Evolutionary conservation across 2,113 vertebrate species (phyloP).

Genomic region (Heterochromis multidens): DNA sequence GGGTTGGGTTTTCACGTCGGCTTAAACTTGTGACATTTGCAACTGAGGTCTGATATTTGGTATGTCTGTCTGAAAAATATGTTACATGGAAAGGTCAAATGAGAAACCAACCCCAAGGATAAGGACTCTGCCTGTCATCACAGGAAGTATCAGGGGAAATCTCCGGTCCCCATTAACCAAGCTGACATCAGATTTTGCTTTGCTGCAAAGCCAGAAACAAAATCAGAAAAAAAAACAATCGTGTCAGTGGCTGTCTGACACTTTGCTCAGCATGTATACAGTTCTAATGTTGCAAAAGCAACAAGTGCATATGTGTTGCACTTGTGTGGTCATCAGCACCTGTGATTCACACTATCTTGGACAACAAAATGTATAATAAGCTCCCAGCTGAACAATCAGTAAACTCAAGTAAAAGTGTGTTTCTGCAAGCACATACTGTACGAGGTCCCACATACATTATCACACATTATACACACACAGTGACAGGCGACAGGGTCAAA

Average conservation of each 20-base stretch:
- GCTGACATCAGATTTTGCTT: neutral
- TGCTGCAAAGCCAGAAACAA: neutral
- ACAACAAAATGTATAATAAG: neutral
- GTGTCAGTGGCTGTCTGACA: neutral
- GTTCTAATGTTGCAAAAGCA: neutral
- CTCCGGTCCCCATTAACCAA: neutral
- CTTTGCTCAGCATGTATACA: neutral
- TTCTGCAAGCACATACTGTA: neutral
- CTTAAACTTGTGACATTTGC: neutral
- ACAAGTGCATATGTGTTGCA: neutral
- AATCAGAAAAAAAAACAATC: neutral
- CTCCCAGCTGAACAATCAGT: neutral
- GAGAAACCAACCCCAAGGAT: neutral
- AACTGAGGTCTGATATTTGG: neutral
- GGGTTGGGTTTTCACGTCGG: neutral
- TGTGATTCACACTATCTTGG: neutral
- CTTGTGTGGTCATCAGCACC: neutral
- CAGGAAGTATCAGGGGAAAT: neutral
- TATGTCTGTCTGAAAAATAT: neutral
- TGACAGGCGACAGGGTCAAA: slow-evolving; percentile 50
- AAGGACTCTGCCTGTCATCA: neutral
- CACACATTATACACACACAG: slow-evolving; percentile 4
- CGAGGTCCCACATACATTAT: slow-evolving; percentile 22
- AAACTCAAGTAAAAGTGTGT: neutral
- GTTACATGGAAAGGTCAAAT: neutral